phyloP scores from a whole-genome alignment of 2,888 invertebrate genomes.

The Steinernema scapterisci region DNA sequence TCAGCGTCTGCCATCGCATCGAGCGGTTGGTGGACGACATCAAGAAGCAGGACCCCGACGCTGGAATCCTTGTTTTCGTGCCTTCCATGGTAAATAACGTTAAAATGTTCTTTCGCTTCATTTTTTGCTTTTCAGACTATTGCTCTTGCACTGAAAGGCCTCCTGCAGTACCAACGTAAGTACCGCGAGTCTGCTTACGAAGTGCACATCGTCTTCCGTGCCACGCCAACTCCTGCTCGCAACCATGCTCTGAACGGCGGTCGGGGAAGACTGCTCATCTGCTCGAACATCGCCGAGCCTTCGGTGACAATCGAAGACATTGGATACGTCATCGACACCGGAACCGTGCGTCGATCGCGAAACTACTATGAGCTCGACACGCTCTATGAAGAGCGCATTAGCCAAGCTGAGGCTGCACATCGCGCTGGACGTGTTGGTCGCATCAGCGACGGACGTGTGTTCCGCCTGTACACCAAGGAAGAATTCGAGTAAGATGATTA shows the following conservation, averaged over 20 bases:
- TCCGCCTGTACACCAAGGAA: constrained; percentile 1
- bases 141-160: background rate
- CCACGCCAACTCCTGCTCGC: background rate
- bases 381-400: constrained; percentile 8
- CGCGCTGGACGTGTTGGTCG: constrained; percentile 11
- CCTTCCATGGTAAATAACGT: background rate
- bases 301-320: constrained; percentile 16
- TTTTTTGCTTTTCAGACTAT: background rate
- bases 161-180: background rate
- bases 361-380: constrained; percentile 24
- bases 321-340: constrained; percentile 19
- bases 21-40: constrained; percentile 11
- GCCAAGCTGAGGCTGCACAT: constrained; percentile 7
- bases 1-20: background rate
- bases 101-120: background rate
- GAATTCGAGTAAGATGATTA: background rate
- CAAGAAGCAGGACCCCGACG: background rate
- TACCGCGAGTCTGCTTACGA: background rate
- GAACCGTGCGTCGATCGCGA: background rate
- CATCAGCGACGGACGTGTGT: background rate
- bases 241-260: background rate
- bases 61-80: constrained; percentile 14
- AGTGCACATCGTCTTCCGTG: constrained; percentile 8
- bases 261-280: background rate
- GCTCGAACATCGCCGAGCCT: constrained; percentile 16